Percentiles rank a stretch among this genome's conserved stretches.
Conservation (phyloP, 2,113 vertebrate species). For the Macaca mulatta region DNA sequence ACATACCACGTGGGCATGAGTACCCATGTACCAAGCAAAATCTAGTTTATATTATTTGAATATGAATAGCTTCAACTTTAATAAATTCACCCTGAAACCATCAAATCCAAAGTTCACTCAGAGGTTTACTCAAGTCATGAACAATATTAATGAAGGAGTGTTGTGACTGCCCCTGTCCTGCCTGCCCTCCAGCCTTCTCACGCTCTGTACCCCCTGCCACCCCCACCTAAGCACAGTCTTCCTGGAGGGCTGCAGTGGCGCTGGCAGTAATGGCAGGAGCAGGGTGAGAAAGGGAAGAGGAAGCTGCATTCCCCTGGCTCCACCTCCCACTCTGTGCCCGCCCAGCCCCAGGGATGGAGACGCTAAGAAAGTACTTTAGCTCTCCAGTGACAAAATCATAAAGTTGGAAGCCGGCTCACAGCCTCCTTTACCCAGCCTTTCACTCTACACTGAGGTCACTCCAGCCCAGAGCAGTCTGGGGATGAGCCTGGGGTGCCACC, state of each 20-base stretch:
- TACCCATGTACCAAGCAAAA: not conserved
- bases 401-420: not conserved
- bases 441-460: not conserved
- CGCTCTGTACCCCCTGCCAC: not conserved
- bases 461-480: not conserved
- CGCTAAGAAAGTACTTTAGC: not conserved
- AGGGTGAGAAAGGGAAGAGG: not conserved
- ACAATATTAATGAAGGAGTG: not conserved
- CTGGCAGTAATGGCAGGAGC: not conserved
- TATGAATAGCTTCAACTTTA: conserved; percentile 33
- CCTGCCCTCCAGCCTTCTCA: not conserved
- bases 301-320: not conserved
- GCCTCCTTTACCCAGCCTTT: not conserved
- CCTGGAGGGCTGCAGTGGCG: not conserved
- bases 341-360: not conserved
- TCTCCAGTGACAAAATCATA: not conserved
- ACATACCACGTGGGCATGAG: not conserved
- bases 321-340: not conserved
- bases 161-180: not conserved
- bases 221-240: not conserved
- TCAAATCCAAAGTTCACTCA: not conserved
- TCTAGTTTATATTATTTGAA: conserved; percentile 27
- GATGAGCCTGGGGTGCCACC: rapidly evolving
- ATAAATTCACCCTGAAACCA: not conserved
- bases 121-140: not conserved